Percentiles rank a stretch among this genome's conserved stretches.
Evolutionary conservation across 2,888 invertebrate genomes (phyloP).

Genomic region (Drosophila tripunctata): DNA sequence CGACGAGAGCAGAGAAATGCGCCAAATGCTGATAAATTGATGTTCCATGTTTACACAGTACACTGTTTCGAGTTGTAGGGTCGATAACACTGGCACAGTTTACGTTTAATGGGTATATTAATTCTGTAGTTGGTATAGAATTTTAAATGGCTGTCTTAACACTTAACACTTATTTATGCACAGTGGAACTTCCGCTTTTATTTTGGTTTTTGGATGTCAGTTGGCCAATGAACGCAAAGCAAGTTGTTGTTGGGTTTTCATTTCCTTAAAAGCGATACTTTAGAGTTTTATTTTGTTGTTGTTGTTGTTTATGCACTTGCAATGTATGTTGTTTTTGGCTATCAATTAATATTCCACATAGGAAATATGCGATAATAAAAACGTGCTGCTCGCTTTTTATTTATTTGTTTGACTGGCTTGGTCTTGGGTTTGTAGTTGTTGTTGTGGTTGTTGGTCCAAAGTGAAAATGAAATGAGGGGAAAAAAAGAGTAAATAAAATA

Average conservation of each 20-base stretch:
- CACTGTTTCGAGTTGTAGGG: slow-evolving; percentile 4
- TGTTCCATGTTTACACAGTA: slow-evolving; percentile 48
- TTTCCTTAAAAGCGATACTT: slow-evolving; percentile 54
- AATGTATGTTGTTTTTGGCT: slow-evolving; percentile 24
- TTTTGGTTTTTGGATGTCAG: slow-evolving; percentile 48
- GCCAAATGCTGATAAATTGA: slow-evolving; percentile 21
- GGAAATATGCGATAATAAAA: slow-evolving; percentile 75
- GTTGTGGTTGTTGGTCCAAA: slow-evolving; percentile 14
- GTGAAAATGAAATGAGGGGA: slow-evolving; percentile 49
- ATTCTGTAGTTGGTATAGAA: slow-evolving; percentile 23
- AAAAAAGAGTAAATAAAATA: neutral
- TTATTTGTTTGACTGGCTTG: slow-evolving; percentile 8
- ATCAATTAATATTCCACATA: slow-evolving; percentile 63
- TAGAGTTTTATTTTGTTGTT: slow-evolving; percentile 12
- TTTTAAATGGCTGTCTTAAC: slow-evolving; percentile 13
- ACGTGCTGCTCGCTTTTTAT: slow-evolving; percentile 54
- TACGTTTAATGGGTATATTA: neutral
- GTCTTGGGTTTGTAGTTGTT: neutral
- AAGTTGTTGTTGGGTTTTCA: slow-evolving; percentile 22
- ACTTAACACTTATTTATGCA: slow-evolving; percentile 47
- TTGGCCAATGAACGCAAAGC: slow-evolving; percentile 63
- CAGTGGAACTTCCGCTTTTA: slow-evolving; percentile 39
- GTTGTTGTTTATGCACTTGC: slow-evolving; percentile 11
- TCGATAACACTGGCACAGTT: slow-evolving; percentile 30
- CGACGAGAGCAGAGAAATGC: slow-evolving; percentile 43